These are phyloP conservation scores for Gracilinanus agilis DNA, from an alignment of 2,113 vertebrate species.

Conservation along the genomic window DNA sequence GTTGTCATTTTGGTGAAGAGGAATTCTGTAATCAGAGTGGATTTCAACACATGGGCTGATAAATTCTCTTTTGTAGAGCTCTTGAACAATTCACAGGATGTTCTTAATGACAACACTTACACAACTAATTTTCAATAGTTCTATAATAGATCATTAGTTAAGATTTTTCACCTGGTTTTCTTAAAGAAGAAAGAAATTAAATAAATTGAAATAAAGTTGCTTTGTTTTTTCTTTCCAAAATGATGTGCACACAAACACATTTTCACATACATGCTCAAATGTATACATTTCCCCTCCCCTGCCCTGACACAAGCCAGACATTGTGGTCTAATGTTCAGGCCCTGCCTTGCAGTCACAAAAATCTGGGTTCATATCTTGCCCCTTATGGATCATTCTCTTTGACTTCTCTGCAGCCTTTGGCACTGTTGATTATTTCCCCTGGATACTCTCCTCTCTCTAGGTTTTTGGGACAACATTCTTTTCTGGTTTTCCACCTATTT, in stretches of 20 bases:
- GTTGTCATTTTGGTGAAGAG: constrained; percentile 40
- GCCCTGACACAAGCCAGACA: too few relatives aligned
- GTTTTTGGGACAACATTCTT: too few relatives aligned
- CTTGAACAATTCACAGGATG: constrained; percentile 44
- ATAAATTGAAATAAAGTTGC: background rate
- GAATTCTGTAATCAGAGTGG: constrained; percentile 51
- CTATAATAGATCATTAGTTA: constrained; percentile 6
- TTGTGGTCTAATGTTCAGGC: too few relatives aligned
- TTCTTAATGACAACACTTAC: constrained; percentile 49
- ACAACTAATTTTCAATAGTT: constrained; percentile 43
- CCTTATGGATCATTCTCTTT: too few relatives aligned
- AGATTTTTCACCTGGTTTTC: constrained; percentile 42
- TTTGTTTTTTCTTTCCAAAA: constrained; percentile 16
- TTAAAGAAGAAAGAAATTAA: background rate
- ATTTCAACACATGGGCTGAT: background rate
- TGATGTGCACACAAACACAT: background rate
- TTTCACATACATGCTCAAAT: too few relatives aligned
- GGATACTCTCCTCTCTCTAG: too few relatives aligned
- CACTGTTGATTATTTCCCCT: too few relatives aligned
- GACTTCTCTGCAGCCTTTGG: too few relatives aligned
- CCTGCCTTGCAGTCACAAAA: too few relatives aligned
- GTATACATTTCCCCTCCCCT: too few relatives aligned
- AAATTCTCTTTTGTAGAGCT: constrained; percentile 40
- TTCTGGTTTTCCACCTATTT: too few relatives aligned
- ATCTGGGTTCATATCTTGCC: too few relatives aligned